Evolutionary conservation across 2,113 vertebrate genomes (phyloP).

Genomic region (Mandrillus leucophaeus): DNA sequence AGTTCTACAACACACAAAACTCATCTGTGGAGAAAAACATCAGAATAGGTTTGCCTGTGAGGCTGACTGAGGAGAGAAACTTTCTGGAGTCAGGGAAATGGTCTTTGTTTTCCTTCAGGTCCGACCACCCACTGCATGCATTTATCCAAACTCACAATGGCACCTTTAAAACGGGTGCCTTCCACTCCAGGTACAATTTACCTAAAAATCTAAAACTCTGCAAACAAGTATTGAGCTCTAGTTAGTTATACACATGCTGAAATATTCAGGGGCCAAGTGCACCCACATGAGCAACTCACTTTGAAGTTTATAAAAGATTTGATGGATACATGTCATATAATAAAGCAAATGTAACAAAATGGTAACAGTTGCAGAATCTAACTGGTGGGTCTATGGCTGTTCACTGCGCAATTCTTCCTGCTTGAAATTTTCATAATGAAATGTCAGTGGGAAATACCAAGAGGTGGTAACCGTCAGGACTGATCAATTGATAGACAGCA

Average conservation of each 20-base stretch:
- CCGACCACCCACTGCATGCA: too few relatives aligned
- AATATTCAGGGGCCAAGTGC: background rate
- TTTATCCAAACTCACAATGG: background rate
- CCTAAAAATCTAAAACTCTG: background rate
- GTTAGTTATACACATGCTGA: background rate
- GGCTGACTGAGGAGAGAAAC: background rate
- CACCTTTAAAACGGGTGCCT: background rate
- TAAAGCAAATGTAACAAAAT: background rate
- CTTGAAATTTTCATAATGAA: background rate
- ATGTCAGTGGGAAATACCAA: background rate
- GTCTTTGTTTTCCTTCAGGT: background rate
- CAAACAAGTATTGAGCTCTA: background rate
- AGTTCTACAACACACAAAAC: background rate
- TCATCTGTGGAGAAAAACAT: too few relatives aligned
- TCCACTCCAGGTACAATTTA: background rate
- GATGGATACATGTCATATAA: background rate
- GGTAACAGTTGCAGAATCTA: background rate
- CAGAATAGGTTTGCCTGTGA: background rate
- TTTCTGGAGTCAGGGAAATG: background rate
- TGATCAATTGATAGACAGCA: too few relatives aligned
- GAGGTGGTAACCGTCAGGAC: background rate
- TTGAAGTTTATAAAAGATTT: too few relatives aligned
- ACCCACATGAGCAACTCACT: too few relatives aligned
- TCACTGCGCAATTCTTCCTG: background rate
- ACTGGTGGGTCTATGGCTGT: background rate